These are phyloP conservation scores for Platycheirus albimanus DNA, from an alignment of 2,888 invertebrate species.

Conservation along the genomic window DNA sequence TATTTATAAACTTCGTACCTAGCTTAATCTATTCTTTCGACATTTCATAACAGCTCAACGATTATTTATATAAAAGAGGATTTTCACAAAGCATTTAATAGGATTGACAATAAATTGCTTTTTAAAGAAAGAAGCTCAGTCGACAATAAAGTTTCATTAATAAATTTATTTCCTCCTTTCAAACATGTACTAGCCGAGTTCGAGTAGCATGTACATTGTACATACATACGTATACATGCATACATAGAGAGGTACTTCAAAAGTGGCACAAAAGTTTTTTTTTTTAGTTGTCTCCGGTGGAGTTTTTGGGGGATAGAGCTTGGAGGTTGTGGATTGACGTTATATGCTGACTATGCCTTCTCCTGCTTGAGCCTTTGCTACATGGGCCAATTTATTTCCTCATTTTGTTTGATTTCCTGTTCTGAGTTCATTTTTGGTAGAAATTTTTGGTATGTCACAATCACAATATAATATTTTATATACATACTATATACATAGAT, in stretches of 20 bases:
- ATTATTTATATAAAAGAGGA: conserved; percentile 24
- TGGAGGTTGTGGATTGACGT: too few relatives aligned
- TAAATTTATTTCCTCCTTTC: conserved; percentile 40
- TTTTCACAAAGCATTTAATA: conserved; percentile 44
- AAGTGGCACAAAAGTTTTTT: conserved; percentile 15
- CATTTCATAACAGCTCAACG: conserved; percentile 25
- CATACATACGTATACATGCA: too few relatives aligned
- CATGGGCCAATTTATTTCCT: conserved; percentile 21
- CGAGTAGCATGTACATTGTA: too few relatives aligned
- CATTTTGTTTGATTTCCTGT: conserved; percentile 51
- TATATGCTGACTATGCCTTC: background rate
- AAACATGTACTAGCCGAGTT: background rate
- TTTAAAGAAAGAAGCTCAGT: conserved; percentile 39
- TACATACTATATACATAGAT: background rate
- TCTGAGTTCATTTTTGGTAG: conserved; percentile 40
- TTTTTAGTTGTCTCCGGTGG: background rate
- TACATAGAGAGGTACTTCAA: background rate
- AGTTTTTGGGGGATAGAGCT: background rate
- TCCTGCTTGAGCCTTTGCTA: background rate
- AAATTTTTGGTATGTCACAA: conserved; percentile 4
- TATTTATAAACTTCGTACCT: too few relatives aligned
- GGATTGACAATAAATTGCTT: conserved; percentile 57
- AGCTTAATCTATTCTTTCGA: conserved; percentile 13
- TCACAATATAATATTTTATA: too few relatives aligned
- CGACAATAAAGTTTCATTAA: conserved; percentile 47